Conservation (phyloP, 2,888 invertebrate species). For the Ormyrus nitidulus region DNA sequence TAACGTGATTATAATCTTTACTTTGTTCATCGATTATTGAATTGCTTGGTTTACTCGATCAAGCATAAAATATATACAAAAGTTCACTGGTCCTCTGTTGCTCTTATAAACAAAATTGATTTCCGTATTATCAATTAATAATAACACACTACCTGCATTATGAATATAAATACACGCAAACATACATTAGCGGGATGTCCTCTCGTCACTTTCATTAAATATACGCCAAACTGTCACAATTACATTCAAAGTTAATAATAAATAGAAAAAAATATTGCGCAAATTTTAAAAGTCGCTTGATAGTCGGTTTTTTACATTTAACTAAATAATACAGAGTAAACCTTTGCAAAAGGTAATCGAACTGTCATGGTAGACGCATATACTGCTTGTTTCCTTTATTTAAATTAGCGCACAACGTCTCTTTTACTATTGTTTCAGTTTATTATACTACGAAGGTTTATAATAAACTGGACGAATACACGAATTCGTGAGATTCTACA, state of each 20-base stretch:
- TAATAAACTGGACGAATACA: constrained; percentile 8
- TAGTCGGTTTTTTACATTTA: constrained; percentile 35
- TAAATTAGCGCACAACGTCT: constrained; percentile 19
- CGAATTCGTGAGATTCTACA: constrained; percentile 47
- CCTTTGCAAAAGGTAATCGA: constrained; percentile 37
- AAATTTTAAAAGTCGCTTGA: constrained; percentile 34
- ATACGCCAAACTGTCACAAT: constrained; percentile 40
- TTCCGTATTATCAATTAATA: constrained; percentile 31
- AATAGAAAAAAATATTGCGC: constrained; percentile 46
- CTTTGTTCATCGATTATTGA: constrained; percentile 42
- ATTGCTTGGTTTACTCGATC: constrained; percentile 47
- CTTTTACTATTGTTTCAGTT: constrained; percentile 11
- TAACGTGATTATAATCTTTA: constrained; percentile 23
- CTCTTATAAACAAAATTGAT: constrained; percentile 39
- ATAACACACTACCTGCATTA: constrained; percentile 44
- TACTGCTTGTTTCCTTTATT: constrained; percentile 39
- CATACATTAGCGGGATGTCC: constrained; percentile 43
- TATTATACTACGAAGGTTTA: constrained; percentile 9
- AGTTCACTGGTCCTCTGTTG: constrained; percentile 54
- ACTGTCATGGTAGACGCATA: constrained; percentile 53
- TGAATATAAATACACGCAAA: constrained; percentile 49
- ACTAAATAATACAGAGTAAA: constrained; percentile 49
- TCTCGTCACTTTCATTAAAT: constrained; percentile 46
- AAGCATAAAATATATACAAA: constrained; percentile 55
- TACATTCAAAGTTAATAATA: constrained; percentile 46